Evolutionary conservation across 1,140 invertebrate genomes (phyloP).

Genomic region (Apocrypta bakeri): DNA sequence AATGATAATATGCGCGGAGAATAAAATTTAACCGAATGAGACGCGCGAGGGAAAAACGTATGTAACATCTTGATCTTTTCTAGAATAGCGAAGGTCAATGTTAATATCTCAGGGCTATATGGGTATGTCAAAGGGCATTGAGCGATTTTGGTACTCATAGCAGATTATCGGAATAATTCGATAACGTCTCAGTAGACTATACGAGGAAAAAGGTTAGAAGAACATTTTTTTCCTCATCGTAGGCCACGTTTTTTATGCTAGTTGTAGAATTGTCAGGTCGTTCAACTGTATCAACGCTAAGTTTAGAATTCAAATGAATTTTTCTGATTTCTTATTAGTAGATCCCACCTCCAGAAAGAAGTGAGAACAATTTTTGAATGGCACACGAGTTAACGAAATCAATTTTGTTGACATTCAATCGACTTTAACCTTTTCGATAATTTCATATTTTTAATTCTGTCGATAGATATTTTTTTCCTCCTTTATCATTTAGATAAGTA

Average conservation of each 20-base stretch:
- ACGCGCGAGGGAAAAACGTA: too few species aligned
- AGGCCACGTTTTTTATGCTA: background rate
- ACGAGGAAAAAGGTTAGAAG: slow-evolving; percentile 5
- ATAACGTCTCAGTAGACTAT: slow-evolving; percentile 24
- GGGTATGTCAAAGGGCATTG: slow-evolving; percentile 53
- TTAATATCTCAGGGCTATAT: slow-evolving; percentile 55
- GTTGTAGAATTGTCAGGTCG: background rate
- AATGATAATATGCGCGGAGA: background rate
- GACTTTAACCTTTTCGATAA: slow-evolving; percentile 51
- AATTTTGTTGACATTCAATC: slow-evolving; percentile 35
- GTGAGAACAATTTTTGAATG: background rate
- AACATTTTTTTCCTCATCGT: slow-evolving; percentile 3
- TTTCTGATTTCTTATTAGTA: too few species aligned
- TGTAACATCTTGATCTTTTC: background rate
- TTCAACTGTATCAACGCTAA: background rate
- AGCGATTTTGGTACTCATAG: slow-evolving; percentile 44
- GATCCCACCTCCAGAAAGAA: too few species aligned
- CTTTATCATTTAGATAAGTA: slow-evolving; percentile 38
- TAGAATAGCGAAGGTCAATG: slow-evolving; percentile 53
- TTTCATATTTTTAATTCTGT: slow-evolving; percentile 37
- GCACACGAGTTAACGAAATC: background rate
- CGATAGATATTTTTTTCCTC: slow-evolving; percentile 41
- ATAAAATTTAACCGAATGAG: too few species aligned
- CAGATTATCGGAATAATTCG: slow-evolving; percentile 40
- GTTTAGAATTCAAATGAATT: background rate